Evolutionary conservation across 1,140 invertebrate species (phyloP), one percentile per base, ranked within the genome.

Genomic region (Drosophila sturtevanti): DNA sequence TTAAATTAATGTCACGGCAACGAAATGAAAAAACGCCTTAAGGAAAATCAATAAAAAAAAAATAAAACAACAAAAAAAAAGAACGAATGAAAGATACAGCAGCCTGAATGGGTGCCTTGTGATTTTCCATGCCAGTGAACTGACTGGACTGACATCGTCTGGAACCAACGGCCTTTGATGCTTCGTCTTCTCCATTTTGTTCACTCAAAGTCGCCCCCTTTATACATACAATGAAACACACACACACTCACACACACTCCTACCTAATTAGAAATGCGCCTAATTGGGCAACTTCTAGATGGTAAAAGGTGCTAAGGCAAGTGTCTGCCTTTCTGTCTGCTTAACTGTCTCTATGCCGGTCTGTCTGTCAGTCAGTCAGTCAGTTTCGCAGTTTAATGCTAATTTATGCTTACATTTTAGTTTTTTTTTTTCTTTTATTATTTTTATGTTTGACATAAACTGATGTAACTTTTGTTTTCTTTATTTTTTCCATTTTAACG

Each of bases 391-490:
- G 73, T 68, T 72, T 24, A 62, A 71, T 52, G 76, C 79, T 87
- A 89, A 87, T 87, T 87, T 87, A 87, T 87, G 79, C 82, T 60
- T 35, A 37, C 63, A 51, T 59, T 52, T 37, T 14, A 9, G 22
- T 63, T 31, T 31, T 41, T 63, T 41, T 48, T 38, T 68, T 54
- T 59, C 38, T 54, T 60, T 64, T 55, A 18, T 69, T 66, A 37
- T 12, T 18, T 21, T 63, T 37, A 38, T 48, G 61, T 63, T 55
- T 58, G 55, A 70, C 55, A 48, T 65, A 67, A 75, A 79, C 79
- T 87, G 75, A 82, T 86, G 75, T 82, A 86, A 86, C 82, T 87
- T 87, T 86, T 86, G 79, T 87, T 86, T 86, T 86, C 82, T 77
- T 31, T 31, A 31, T 31, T 6, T 81, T 70, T 72, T 73, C 62